Evolutionary conservation across 1,140 invertebrate species (phyloP).

Genomic region (Aleiodes sp.): DNA sequence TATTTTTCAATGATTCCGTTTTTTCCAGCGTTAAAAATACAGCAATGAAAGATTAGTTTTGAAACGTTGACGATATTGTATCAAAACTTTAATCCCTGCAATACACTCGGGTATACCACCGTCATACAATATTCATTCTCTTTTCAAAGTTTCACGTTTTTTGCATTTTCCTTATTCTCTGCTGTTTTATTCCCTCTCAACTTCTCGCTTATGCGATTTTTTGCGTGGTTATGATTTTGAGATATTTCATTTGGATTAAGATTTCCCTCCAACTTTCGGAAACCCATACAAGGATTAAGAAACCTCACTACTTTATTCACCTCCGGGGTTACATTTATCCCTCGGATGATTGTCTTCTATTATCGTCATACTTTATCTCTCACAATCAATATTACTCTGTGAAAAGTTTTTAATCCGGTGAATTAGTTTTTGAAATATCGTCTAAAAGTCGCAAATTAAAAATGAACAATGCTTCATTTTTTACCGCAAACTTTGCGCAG

Average conservation of each 20-base stretch:
- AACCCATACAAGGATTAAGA: too few species aligned
- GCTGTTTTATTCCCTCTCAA: neutral
- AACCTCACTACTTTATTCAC: too few species aligned
- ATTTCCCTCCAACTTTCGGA: conserved; percentile 1
- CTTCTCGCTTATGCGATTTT: conserved; percentile 8
- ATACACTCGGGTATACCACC: neutral
- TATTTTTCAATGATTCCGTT: neutral
- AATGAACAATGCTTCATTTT: too few species aligned
- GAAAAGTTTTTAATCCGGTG: too few species aligned
- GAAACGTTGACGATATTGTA: neutral
- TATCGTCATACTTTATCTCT: neutral
- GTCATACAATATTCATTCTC: neutral
- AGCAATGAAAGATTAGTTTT: conserved; percentile 3
- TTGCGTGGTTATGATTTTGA: conserved; percentile 3
- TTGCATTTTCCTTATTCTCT: neutral
- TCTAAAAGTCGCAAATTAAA: too few species aligned
- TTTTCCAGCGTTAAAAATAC: neutral
- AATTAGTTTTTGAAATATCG: neutral
- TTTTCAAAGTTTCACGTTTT: neutral
- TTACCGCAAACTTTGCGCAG: too few species aligned
- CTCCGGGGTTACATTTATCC: too few species aligned
- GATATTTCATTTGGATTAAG: neutral
- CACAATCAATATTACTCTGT: too few species aligned
- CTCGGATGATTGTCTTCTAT: conserved; percentile 12
- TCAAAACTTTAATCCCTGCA: neutral